Evolutionary conservation across 2,888 invertebrate genomes (phyloP), one percentile per base, ranked within the genome.

Genomic region (Acheta domesticus): DNA sequence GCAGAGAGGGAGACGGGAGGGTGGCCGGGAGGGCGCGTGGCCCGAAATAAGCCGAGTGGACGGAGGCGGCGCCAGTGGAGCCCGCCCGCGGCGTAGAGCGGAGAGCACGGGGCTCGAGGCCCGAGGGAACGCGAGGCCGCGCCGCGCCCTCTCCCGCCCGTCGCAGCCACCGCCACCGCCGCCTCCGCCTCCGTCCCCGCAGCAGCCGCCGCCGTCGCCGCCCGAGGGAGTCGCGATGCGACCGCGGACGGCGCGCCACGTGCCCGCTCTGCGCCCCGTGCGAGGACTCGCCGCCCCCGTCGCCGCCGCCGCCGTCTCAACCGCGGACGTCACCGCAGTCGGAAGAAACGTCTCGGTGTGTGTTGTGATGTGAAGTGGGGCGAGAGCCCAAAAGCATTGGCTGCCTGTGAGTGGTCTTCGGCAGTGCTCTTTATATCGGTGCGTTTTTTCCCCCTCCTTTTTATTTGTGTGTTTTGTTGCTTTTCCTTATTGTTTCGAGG

Each of bases 201-300:
- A 5, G 62, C n/a, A 14, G 62, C n/a, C 62, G 11, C 14, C n/a
- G 62, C 62, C n/a, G 8, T 16, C 62, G n/a, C n/a, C 62, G 62
- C 62, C 62, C n/a, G n/a, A 19, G 62, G 62, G 62, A 62, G 62
- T 62, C 62, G 62, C 62, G n/a, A 62, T 62, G 62, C 62, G 62
- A 19, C n/a, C 62, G 14, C n/a, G 62, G 62, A 62, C 62, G 16
- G 62, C 62, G 62, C n/a, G 62, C 62, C 62, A 62, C 62, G 62
- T 62, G 62, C n/a, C 62, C 62, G 62, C 62, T 62, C 62, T n/a
- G 62, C 36, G 36, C 36, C 36, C n/a, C 62, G 62, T 14, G 14
- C 62, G 62, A 62, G 8, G 62, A n/a, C 4, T 19, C 62, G 62
- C 14, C 62, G 62, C 14, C 14, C 3, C 14, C 62, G 62, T 4